A percentile compares a stretch with the other conserved stretches of the same genome.
phyloP scores from a whole-genome alignment of 2,888 invertebrate species.

The Trissolcus brochymenae region DNA sequence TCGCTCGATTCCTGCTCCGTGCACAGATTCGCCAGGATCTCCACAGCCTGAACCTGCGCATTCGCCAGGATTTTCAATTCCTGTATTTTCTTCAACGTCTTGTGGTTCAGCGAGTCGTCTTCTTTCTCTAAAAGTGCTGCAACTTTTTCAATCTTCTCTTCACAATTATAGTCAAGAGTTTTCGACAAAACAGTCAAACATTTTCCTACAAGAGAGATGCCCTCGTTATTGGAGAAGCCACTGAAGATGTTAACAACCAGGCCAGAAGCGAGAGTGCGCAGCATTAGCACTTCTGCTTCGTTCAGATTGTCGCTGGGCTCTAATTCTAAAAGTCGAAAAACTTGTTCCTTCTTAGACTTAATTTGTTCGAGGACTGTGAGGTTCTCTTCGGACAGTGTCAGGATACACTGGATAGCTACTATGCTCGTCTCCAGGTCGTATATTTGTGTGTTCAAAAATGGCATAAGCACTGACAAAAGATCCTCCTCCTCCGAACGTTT shows the following conservation, averaged over 20 bases:
- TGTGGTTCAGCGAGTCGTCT: slow-evolving; percentile 74
- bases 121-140: slow-evolving; percentile 78
- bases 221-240: slow-evolving; percentile 51
- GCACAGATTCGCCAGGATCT: slow-evolving; percentile 85
- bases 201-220: slow-evolving; percentile 72
- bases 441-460: slow-evolving; percentile 79
- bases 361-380: slow-evolving; percentile 78
- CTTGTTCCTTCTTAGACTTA: slow-evolving; percentile 76
- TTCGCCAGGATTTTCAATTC: slow-evolving; percentile 78
- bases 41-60: slow-evolving; percentile 83
- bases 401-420: slow-evolving; percentile 82
- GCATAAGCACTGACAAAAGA: slow-evolving; percentile 80
- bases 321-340: slow-evolving; percentile 61
- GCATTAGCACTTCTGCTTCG: slow-evolving; percentile 76
- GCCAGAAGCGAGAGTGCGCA: slow-evolving; percentile 80
- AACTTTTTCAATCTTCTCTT: slow-evolving; percentile 77
- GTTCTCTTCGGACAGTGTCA: slow-evolving; percentile 86
- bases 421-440: slow-evolving; percentile 79
- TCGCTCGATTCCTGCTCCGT: slow-evolving; percentile 77
- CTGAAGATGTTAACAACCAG: slow-evolving; percentile 79
- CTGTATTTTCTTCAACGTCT: slow-evolving; percentile 77
- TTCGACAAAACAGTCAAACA: slow-evolving; percentile 78
- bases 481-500: slow-evolving; percentile 82
- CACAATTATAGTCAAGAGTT: slow-evolving; percentile 79
- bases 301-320: slow-evolving; percentile 76